Conservation (phyloP, 2,888 invertebrate genomes). For the Synanthedon formicaeformis region DNA sequence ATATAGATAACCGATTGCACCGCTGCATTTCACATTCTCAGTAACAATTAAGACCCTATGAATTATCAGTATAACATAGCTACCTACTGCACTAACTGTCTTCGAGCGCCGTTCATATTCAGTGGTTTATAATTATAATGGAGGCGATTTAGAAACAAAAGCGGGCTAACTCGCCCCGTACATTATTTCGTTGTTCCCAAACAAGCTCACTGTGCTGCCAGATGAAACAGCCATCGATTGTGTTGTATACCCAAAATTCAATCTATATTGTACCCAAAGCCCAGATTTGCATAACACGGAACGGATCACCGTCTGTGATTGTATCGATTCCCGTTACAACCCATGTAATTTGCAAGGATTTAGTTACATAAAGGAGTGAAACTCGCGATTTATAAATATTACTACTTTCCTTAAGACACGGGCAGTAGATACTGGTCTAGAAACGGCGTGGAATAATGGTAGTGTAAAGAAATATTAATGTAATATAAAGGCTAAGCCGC, state of each 20-base stretch:
- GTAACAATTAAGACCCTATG: too few species aligned
- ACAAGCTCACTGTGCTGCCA: slow-evolving; percentile 21
- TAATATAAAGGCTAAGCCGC: slow-evolving; percentile 6
- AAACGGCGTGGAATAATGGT: too few species aligned
- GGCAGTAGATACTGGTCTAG: too few species aligned
- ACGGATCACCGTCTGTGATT: slow-evolving; percentile 60
- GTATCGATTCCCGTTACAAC: slow-evolving; percentile 53
- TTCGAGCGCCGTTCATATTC: not conserved
- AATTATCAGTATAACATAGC: too few species aligned
- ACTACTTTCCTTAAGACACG: not conserved
- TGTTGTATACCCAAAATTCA: slow-evolving; percentile 28
- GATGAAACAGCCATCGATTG: slow-evolving; percentile 43
- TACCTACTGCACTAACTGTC: not conserved
- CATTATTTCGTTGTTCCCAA: slow-evolving; percentile 1
- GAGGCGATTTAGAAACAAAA: slow-evolving; percentile 27
- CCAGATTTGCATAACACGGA: slow-evolving; percentile 61
- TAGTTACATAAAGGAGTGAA: slow-evolving; percentile 14
- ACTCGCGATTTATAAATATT: not conserved
- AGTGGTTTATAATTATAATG: slow-evolving; percentile 12
- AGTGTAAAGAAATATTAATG: not conserved
- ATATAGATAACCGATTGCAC: too few species aligned
- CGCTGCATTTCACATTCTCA: too few species aligned
- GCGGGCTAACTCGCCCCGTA: slow-evolving; percentile 1
- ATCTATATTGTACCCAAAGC: slow-evolving; percentile 26
- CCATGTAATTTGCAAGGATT: slow-evolving; percentile 60